Evolutionary conservation across 35 echinoderm and acorn worm species (phyloP), one percentile per base, ranked within the genome.

Genomic region (Heliocidaris tuberculata): DNA sequence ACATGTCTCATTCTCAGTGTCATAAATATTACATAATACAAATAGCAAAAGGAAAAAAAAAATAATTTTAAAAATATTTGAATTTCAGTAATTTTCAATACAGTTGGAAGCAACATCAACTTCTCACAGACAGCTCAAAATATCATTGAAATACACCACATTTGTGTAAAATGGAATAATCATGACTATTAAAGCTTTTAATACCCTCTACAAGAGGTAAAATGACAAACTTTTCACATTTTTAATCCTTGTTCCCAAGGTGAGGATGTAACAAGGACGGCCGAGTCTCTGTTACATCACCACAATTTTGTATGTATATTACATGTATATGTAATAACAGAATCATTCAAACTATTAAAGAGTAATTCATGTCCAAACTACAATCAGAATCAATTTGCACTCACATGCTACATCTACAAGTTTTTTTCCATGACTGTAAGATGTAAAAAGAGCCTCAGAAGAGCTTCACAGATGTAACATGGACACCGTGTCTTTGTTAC

Each of bases 81-180:
- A 71, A 71, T 71, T 71, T 71, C 61, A 71, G 61, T 71, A 71
- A 71, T 71, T 71, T 71, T 71, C 61, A 71, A 71, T 71, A 71
- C 24, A 71, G 24, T 71, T 71, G 61, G 61, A 71, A 71, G 11
- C 61, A 71, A 71, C 61, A 71, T 71, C 61, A 71, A 71, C 61
- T 71, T 71, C 61, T 71, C 24, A 71, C 61, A 71, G 24, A 71
- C 61, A 71, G 24, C 24, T 71, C 11, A 71, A 71, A 71, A 71
- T 24, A 13, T 71, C 61, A 71, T 71, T 71, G 61, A 71, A 71
- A 13, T 71, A 13, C 11, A 71, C 61, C 61, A 71, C 24, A 71
- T 71, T 71, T 71, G 61, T 71, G 61, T 71, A 71, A 71, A 71
- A 71, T 71, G 61, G 61, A 71, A 71, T 71, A 24, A 24, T 71